These are phyloP conservation scores for Trididemnum miniatum DNA, from an alignment of 23 tunicate genomes.

Conservation along the genomic window DNA sequence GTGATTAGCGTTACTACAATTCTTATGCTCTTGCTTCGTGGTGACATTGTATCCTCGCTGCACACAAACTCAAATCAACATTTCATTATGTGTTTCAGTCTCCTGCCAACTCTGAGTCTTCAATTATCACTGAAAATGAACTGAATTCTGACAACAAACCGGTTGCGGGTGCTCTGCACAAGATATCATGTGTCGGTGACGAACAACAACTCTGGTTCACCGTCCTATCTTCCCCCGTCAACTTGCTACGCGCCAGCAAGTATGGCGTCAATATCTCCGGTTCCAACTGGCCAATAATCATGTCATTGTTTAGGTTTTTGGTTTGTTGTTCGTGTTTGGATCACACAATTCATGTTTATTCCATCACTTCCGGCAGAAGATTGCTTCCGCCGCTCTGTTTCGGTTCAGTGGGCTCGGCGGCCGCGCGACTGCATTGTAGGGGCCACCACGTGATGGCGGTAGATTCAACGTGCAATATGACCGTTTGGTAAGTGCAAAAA, in stretches of 20 bases:
- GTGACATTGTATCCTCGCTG: no score
- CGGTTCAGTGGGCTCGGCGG: conserved; percentile 20
- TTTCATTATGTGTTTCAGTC: conserved; percentile 34
- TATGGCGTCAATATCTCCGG: no score
- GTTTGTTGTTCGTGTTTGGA: conserved; percentile 51
- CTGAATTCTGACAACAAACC: conserved; percentile 41
- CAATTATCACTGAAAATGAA: conserved; percentile 31
- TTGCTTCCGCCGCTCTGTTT: conserved; percentile 56
- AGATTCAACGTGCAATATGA: conserved; percentile 37
- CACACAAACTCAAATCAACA: no score
- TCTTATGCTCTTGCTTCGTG: no score
- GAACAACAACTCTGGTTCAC: conserved; percentile 49
- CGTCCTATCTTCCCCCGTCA: conserved; percentile 68
- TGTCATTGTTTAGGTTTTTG: background rate
- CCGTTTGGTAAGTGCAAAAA: conserved; percentile 69
- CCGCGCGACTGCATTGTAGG: conserved; percentile 17
- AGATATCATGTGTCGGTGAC: conserved; percentile 20
- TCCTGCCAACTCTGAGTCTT: background rate
- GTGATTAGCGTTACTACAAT: no score
- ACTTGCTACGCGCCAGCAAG: conserved; percentile 46
- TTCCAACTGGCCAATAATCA: no score
- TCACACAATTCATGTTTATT: conserved; percentile 50
- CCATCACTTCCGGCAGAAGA: conserved; percentile 61
- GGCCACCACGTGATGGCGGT: conserved; percentile 58
- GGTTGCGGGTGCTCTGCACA: conserved; percentile 50